phyloP scores from a whole-genome alignment of 2,797 vertebrate genomes.

The Schizothorax lantsangensis region DNA sequence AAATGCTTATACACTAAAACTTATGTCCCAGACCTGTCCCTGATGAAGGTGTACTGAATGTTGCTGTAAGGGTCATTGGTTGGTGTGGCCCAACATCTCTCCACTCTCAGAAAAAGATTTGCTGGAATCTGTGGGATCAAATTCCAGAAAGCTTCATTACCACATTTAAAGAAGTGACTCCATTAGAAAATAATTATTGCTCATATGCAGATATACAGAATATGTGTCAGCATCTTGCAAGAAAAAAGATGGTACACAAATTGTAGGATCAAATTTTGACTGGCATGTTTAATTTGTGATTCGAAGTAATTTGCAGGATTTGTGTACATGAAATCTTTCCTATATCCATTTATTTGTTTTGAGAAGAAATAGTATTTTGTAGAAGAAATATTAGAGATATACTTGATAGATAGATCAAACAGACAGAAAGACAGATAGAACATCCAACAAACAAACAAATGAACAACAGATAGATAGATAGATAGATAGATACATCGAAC shows the following conservation, averaged over 20 bases:
- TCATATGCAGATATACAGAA: conserved; percentile 58
- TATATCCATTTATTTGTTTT: neutral
- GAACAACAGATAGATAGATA: no score
- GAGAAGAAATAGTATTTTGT: neutral
- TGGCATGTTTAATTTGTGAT: neutral
- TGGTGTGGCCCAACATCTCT: conserved; percentile 83
- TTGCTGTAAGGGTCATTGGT: conserved; percentile 79
- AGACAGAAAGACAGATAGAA: neutral
- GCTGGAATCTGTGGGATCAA: conserved; percentile 72
- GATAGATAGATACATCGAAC: no score
- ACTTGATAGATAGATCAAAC: accelerated
- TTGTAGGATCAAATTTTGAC: neutral
- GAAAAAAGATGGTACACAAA: neutral
- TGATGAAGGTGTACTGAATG: conserved; percentile 81
- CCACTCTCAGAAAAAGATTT: conserved; percentile 76
- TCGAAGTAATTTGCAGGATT: neutral
- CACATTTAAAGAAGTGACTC: neutral
- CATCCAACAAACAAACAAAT: no score
- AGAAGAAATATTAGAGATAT: neutral
- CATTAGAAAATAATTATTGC: neutral
- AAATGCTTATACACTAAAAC: neutral
- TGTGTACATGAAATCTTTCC: neutral
- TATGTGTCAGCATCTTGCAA: neutral
- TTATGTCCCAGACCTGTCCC: conserved; percentile 72
- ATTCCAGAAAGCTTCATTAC: conserved; percentile 46